Conservation (phyloP, 2,888 invertebrate genomes). For the Lasioglossum vierecki region DNA sequence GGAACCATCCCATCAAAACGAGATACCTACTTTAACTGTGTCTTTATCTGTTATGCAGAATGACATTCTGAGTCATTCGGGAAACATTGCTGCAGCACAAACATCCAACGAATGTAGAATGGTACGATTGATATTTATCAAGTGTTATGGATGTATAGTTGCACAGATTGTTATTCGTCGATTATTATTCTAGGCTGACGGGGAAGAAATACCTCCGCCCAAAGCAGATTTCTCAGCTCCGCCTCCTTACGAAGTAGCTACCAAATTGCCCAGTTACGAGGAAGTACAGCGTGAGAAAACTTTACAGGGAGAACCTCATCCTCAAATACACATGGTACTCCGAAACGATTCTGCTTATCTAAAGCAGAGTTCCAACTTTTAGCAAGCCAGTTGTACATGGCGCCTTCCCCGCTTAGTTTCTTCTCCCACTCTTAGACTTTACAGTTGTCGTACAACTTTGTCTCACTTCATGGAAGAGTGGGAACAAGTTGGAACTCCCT, state of each 20-base stretch:
- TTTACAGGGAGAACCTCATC: slow-evolving; percentile 88
- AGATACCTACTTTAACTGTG: slow-evolving; percentile 70
- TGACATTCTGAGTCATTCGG: slow-evolving; percentile 69
- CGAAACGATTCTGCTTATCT: background rate
- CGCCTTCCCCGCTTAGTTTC: no score
- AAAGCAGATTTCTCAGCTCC: slow-evolving; percentile 94
- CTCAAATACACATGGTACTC: slow-evolving; percentile 80
- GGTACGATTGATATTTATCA: slow-evolving; percentile 48
- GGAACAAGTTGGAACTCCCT: no score
- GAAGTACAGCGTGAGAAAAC: slow-evolving; percentile 96
- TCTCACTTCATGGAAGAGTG: no score
- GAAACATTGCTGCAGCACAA: slow-evolving; percentile 61
- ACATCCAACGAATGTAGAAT: slow-evolving; percentile 49
- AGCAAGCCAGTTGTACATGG: no score
- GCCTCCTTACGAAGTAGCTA: slow-evolving; percentile 94
- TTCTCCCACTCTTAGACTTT: no score
- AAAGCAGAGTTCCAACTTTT: background rate
- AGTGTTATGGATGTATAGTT: background rate
- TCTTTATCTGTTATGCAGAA: slow-evolving; percentile 68
- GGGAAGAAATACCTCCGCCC: slow-evolving; percentile 91
- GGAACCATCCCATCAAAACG: slow-evolving; percentile 60
- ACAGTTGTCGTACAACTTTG: no score
- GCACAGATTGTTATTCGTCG: background rate
- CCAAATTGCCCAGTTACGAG: slow-evolving; percentile 95
- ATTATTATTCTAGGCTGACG: slow-evolving; percentile 58